Evolutionary conservation across 2,888 invertebrate genomes (phyloP).

Genomic region (Erebia epiphron): DNA sequence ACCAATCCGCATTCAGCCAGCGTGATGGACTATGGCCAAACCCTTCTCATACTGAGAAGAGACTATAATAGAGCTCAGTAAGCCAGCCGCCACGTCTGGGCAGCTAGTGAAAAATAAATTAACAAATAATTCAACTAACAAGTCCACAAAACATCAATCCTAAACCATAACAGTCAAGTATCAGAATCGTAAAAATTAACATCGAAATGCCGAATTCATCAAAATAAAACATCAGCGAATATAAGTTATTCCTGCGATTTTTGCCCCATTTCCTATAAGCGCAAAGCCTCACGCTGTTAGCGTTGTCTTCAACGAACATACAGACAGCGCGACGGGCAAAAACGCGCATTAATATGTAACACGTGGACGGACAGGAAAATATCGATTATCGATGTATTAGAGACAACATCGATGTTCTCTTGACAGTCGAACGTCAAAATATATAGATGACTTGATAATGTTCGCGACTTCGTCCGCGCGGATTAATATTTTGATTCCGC

Average conservation of each 20-base stretch:
- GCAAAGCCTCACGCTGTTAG: constrained; percentile 48
- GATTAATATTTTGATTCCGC: too few species aligned
- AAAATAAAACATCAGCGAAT: constrained; percentile 13
- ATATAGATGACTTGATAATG: too few species aligned
- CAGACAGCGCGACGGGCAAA: constrained; percentile 37
- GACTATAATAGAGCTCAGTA: too few species aligned
- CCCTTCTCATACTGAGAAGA: too few species aligned
- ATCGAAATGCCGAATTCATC: constrained; percentile 2
- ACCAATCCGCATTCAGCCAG: too few species aligned
- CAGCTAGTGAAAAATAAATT: neutral
- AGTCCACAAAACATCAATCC: constrained; percentile 23
- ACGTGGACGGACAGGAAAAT: neutral
- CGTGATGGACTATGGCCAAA: too few species aligned
- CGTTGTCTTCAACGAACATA: constrained; percentile 41
- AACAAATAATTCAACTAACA: neutral
- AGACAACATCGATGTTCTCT: neutral
- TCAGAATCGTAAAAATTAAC: constrained; percentile 11
- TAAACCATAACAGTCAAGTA: neutral
- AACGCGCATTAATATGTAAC: constrained; percentile 39
- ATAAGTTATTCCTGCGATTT: constrained; percentile 31
- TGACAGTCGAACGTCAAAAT: neutral
- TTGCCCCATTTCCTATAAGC: constrained; percentile 40
- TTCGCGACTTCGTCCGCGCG: too few species aligned
- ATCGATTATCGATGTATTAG: constrained; percentile 14
- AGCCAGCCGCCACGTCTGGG: too few species aligned